These are phyloP conservation scores for Bolinopsis microptera DNA, from an alignment of 37 sponge, comb jelly and placozoan species.

Conservation along the genomic window DNA sequence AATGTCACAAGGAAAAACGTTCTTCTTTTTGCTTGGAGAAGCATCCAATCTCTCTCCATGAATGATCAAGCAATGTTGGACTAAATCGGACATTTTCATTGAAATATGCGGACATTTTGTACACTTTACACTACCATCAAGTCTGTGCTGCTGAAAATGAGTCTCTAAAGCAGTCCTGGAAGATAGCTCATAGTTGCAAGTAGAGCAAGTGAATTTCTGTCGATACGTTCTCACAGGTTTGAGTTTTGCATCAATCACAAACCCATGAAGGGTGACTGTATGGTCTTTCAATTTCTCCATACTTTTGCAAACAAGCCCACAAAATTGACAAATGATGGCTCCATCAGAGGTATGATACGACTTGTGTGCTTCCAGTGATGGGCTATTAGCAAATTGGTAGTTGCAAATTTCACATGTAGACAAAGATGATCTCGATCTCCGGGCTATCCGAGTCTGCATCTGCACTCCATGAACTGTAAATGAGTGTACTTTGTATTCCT, in stretches of 20 bases:
- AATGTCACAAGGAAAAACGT: background rate
- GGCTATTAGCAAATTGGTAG: background rate
- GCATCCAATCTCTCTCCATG: conserved; percentile 21
- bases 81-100: background rate
- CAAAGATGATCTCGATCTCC: background rate
- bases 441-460: background rate
- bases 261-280: background rate
- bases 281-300: background rate
- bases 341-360: background rate
- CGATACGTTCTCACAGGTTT: background rate
- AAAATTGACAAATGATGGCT: background rate
- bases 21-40: background rate
- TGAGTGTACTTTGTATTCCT: background rate
- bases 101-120: background rate
- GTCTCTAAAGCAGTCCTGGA: background rate
- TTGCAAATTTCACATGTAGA: background rate
- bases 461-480: conserved; percentile 1
- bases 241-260: background rate
- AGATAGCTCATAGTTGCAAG: background rate
- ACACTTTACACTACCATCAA: conserved; percentile 48
- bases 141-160: conserved; percentile 4
- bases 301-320: background rate
- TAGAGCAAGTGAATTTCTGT: background rate
- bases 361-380: background rate
- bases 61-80: background rate